phyloP scores from a whole-genome alignment of 2,888 invertebrate genomes.

The Andrena flavipes region DNA sequence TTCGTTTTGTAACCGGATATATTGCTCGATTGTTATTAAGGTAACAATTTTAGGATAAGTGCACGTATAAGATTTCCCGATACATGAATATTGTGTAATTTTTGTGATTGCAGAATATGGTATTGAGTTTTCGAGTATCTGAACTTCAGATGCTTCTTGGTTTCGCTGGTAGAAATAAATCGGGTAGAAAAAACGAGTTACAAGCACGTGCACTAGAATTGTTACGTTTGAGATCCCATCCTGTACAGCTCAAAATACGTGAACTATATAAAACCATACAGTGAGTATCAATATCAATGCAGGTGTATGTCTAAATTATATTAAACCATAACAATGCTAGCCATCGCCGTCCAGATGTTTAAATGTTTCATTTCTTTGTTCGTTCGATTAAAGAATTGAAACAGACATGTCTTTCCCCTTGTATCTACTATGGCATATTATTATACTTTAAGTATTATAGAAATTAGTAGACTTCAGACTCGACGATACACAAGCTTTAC shows the following conservation, averaged over 20 bases:
- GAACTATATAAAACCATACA: constrained; percentile 90
- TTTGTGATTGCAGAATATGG: constrained; percentile 83
- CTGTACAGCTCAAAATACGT: constrained; percentile 88
- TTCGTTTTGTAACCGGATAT: not conserved
- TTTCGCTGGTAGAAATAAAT: constrained; percentile 92
- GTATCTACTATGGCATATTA: constrained; percentile 46
- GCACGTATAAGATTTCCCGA: not conserved
- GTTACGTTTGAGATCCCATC: constrained; percentile 88
- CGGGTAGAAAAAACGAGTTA: constrained; percentile 92
- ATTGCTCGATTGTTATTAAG: not conserved
- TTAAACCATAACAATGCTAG: not conserved
- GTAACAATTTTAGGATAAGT: constrained; percentile 18
- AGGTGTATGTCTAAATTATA: constrained; percentile 23
- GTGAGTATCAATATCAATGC: constrained; percentile 83
- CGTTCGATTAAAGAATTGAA: constrained; percentile 1
- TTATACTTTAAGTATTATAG: constrained; percentile 51
- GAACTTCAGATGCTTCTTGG: constrained; percentile 94
- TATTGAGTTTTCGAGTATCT: constrained; percentile 91
- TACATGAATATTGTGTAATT: constrained; percentile 32
- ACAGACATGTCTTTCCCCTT: constrained; percentile 5
- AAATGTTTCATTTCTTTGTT: constrained; percentile 10
- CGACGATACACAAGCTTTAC: not conserved
- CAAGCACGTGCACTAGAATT: constrained; percentile 91
- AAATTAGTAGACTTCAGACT: not conserved
- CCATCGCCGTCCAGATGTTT: not conserved